Evolutionary conservation across 2,113 vertebrate genomes (phyloP).

Genomic region (Engystomops pustulosus): DNA sequence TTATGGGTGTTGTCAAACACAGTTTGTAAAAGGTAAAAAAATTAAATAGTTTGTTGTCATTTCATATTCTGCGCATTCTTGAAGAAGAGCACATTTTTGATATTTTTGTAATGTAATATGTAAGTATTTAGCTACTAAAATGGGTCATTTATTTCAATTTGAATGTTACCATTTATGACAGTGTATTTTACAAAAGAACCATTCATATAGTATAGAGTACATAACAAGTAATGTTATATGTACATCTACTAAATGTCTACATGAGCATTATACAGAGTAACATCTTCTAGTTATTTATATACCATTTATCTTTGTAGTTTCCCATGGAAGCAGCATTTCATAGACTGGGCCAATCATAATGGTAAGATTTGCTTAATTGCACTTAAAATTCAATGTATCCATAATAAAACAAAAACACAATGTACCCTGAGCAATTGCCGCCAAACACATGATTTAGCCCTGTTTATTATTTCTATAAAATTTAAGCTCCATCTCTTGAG

Average conservation of each 20-base stretch:
- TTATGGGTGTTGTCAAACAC: not conserved
- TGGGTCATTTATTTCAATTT: not conserved
- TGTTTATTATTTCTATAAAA: not conserved
- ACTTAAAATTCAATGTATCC: not conserved
- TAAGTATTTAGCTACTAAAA: no score
- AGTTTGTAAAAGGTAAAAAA: not conserved
- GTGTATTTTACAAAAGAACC: not conserved
- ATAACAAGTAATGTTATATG: no score
- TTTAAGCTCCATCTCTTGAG: not conserved
- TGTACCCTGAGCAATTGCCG: not conserved
- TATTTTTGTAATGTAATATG: no score
- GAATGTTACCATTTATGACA: not conserved
- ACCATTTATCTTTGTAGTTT: not conserved
- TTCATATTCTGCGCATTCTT: no score
- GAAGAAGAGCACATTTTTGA: no score
- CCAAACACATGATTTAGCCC: not conserved
- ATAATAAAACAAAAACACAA: not conserved
- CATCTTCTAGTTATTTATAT: not conserved
- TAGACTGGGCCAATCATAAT: not conserved
- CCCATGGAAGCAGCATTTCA: not conserved
- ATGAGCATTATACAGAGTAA: not conserved
- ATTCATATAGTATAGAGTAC: no score
- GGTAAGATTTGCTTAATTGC: conserved; percentile 18
- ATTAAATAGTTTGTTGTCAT: no score
- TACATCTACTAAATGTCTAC: no score